Conservation (phyloP, 1,140 invertebrate genomes). For the Thrips palmi region DNA sequence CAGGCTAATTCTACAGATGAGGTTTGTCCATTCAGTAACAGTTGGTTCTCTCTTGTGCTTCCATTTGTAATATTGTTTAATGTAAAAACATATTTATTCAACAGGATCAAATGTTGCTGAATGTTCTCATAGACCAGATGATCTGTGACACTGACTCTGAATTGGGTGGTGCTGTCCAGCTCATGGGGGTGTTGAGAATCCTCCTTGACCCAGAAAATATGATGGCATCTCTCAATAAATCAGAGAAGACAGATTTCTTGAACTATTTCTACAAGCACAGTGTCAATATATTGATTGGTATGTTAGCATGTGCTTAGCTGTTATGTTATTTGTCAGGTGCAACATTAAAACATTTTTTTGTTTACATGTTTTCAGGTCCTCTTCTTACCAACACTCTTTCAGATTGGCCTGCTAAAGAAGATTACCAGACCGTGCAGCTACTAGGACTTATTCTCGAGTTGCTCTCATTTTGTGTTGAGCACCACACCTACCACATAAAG, state of each 20-base stretch:
- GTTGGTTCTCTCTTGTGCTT: background rate
- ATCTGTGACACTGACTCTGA: conserved; percentile 71
- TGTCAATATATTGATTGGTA: conserved; percentile 84
- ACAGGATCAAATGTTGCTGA: conserved; percentile 84
- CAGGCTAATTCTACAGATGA: conserved; percentile 77
- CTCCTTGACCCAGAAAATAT: conserved; percentile 98
- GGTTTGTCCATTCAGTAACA: conserved; percentile 29
- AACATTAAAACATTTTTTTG: background rate
- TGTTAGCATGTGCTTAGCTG: conserved; percentile 16
- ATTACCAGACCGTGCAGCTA: conserved; percentile 90
- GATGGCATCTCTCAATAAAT: conserved; percentile 82
- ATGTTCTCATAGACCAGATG: conserved; percentile 96
- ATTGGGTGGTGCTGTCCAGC: conserved; percentile 86
- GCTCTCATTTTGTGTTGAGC: conserved; percentile 98
- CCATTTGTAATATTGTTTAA: background rate
- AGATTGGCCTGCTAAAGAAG: conserved; percentile 74
- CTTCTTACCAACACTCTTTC: conserved; percentile 76
- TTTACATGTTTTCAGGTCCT: conserved; percentile 49
- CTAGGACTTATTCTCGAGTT: conserved; percentile 87
- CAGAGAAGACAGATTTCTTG: conserved; percentile 94
- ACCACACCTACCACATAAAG: conserved; percentile 97
- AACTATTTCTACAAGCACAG: conserved; percentile 98
- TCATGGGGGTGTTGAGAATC: conserved; percentile 83
- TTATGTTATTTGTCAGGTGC: background rate
- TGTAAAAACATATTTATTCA: background rate